Conservation (phyloP, 1,140 invertebrate genomes). For the Ceratina calcarata region DNA sequence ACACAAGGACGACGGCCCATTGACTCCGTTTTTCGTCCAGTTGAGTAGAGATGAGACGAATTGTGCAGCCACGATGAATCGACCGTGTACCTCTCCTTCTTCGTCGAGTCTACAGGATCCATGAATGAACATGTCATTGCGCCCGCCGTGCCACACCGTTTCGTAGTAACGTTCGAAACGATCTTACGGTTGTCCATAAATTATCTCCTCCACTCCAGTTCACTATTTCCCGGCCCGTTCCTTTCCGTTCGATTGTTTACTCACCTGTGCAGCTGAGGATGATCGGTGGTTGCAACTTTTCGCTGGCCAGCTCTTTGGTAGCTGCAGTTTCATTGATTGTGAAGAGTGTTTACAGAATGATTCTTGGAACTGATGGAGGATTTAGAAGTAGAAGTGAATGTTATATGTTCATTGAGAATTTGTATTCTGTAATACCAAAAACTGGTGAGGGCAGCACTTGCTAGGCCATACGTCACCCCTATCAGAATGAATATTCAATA, state of each 20-base stretch:
- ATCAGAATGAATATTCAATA: no score
- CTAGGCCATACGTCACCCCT: neutral
- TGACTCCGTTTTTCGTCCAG: conserved; percentile 50
- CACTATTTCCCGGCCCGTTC: neutral
- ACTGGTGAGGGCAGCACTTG: neutral
- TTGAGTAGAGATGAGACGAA: conserved; percentile 51
- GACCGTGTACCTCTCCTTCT: conserved; percentile 2
- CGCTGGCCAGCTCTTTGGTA: neutral
- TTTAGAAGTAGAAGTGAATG: neutral
- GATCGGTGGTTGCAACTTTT: no score
- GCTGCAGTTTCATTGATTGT: neutral
- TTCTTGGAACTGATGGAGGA: neutral
- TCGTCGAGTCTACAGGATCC: neutral
- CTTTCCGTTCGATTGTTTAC: conserved; percentile 6
- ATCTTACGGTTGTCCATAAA: conserved; percentile 39
- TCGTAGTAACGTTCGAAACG: conserved; percentile 35
- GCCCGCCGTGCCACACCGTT: neutral
- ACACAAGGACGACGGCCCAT: conserved; percentile 51
- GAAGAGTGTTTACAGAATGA: neutral
- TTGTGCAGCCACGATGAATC: conserved; percentile 54
- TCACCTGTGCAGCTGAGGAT: neutral
- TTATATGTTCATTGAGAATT: neutral
- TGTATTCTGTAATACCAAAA: neutral
- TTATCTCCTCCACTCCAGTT: conserved; percentile 5
- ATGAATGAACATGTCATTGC: conserved; percentile 53